phyloP scores from a whole-genome alignment of 2,797 vertebrate genomes.

The Anomalospiza imberbis region DNA sequence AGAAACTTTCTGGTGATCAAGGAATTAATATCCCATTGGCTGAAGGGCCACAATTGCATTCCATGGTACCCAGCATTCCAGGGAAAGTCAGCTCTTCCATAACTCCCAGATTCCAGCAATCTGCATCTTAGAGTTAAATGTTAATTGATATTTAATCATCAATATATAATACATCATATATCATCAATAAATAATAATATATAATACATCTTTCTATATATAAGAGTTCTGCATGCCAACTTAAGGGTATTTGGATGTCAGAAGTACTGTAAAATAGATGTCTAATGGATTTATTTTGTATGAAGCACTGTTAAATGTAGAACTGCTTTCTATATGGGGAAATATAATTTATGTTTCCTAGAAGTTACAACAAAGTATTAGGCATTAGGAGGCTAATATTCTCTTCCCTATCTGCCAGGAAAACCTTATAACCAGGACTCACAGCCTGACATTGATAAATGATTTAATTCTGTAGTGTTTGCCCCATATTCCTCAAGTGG shows the following conservation, averaged over 20 bases:
- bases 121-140: neutral
- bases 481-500: conserved; percentile 18
- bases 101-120: neutral
- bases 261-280: neutral
- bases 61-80: neutral
- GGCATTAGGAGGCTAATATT: neutral
- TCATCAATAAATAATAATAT: neutral
- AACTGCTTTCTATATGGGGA: neutral
- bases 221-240: neutral
- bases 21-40: neutral
- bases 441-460: neutral
- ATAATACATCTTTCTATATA: neutral
- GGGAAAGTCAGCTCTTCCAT: neutral
- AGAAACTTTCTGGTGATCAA: neutral
- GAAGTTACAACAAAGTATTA: neutral
- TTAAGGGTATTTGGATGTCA: neutral
- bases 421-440: neutral
- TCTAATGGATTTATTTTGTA: conserved; percentile 1
- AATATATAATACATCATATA: no score
- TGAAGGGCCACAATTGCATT: neutral
- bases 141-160: conserved; percentile 1
- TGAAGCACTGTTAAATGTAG: neutral
- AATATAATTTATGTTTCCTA: neutral
- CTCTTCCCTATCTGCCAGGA: neutral
- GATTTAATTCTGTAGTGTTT: neutral